Base-by-base conservation (phyloP, 1,140 invertebrate species). In the Popillia japonica region DNA sequence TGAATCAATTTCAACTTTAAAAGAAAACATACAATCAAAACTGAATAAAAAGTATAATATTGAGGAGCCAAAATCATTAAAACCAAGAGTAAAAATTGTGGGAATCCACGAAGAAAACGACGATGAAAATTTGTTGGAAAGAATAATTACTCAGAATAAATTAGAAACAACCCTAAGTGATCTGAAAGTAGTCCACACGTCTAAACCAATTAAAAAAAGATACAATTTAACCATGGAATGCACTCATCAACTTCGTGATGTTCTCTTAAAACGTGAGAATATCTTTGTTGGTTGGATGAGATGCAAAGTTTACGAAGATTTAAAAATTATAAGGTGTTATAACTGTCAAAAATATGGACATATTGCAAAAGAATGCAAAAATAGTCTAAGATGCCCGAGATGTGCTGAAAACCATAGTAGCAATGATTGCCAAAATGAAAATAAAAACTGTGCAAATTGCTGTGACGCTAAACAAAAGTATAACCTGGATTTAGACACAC, bases 311-410 rank as follows among this genome's bases (percentile, higher is more conserved):
- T 14, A n/a, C 48, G 64, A 72, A 17, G 17, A 72, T 23, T 22
- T 77, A 22, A 72, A 59, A 68, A 34, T 79, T 14, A n/a, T 41
- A 40, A 48, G 75, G 20, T 79, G 75, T 79, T 79, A 77, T 20
- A 79, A 79, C 9, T 79, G 78, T 79, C 64, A 72, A 34, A 14
- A 61, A 72, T 77, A 64, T 44, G 68, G 55, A 72, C 78, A 79
- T 72, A 77, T 77, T n/a, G 41, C 14, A 20, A 55, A 72, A 64
- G 75, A 78, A 11, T 79, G 78, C 22, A 77, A 14, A 77, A 76
- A 72, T 14, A 41, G 27, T n/a, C 17, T 8, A 8, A 14, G 10
- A 22, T 79, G 78, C 44, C 27, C 40, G 42, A 14, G 44, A 14
- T 79, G 78, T 23, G 23, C 34, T 11, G 78, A 40, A 40, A 42